phyloP scores from a whole-genome alignment of 2,888 invertebrate genomes.

The Drosophila greeni region DNA sequence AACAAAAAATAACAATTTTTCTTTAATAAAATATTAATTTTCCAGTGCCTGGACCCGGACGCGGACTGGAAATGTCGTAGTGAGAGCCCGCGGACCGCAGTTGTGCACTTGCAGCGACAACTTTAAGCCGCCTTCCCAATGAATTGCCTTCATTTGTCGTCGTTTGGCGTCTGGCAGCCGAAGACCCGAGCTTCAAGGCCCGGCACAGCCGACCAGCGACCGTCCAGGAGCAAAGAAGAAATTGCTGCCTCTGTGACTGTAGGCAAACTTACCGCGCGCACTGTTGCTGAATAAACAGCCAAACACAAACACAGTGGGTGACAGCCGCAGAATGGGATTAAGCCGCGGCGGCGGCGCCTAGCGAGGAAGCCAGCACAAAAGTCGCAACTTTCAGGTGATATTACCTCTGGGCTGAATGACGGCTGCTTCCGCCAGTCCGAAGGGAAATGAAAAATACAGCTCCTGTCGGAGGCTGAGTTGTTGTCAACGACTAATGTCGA shows the following conservation, averaged over 20 bases:
- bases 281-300: slow-evolving; percentile 62
- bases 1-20: background rate
- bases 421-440: slow-evolving; percentile 9
- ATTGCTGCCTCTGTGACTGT: slow-evolving; percentile 18
- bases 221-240: slow-evolving; percentile 8
- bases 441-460: slow-evolving; percentile 44
- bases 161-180: slow-evolving; percentile 43
- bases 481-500: slow-evolving; percentile 34
- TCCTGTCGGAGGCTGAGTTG: slow-evolving; percentile 37
- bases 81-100: slow-evolving; percentile 14
- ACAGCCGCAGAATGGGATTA: slow-evolving; percentile 34
- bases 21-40: background rate
- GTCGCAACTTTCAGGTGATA: slow-evolving; percentile 46
- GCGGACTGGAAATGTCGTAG: background rate
- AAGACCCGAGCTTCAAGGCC: background rate
- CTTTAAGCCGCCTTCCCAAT: slow-evolving; percentile 57
- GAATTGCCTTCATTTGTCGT: slow-evolving; percentile 72
- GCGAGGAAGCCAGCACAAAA: slow-evolving; percentile 36
- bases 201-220: slow-evolving; percentile 1
- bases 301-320: slow-evolving; percentile 35
- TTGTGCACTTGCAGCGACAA: slow-evolving; percentile 60
- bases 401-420: slow-evolving; percentile 32
- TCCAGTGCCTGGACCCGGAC: slow-evolving; percentile 13
- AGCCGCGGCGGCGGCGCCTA: slow-evolving; percentile 16
- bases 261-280: slow-evolving; percentile 56